A percentile compares a stretch with the other conserved stretches of the same genome.
Conservation (phyloP, 1,140 invertebrate species). For the Linepithema humile region DNA sequence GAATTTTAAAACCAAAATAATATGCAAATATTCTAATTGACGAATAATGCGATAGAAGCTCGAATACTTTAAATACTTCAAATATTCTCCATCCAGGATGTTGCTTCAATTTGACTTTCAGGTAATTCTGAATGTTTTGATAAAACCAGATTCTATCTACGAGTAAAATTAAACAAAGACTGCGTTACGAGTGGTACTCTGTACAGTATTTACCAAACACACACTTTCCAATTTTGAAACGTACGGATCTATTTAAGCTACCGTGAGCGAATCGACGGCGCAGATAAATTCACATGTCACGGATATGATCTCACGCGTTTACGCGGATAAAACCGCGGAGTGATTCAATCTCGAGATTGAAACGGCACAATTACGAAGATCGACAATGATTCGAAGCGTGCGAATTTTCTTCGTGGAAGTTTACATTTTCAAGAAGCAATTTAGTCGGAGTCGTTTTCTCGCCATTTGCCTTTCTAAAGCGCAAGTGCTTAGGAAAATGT, state of each 20-base stretch:
- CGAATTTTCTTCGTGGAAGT: not conserved
- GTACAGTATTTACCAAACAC: conserved; percentile 24
- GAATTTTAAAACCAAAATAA: not conserved
- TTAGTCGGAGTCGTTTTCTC: conserved; percentile 1
- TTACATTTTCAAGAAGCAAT: not conserved
- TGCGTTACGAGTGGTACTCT: not conserved
- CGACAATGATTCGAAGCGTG: conserved; percentile 7
- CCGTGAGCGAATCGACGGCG: not conserved
- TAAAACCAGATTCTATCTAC: not conserved
- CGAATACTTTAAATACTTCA: not conserved
- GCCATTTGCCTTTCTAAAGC: not conserved
- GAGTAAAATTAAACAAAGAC: conserved; percentile 17
- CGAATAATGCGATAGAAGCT: not conserved
- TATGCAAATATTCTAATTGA: conserved; percentile 11
- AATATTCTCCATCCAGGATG: not conserved
- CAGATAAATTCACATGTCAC: conserved; percentile 39
- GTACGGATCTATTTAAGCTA: conserved; percentile 18
- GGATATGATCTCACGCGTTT: conserved; percentile 35
- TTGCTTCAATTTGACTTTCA: not conserved
- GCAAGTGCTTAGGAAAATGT: not conserved
- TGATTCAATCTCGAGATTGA: conserved; percentile 30
- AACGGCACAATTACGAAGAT: conserved; percentile 32
- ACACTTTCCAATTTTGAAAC: conserved; percentile 8
- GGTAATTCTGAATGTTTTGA: not conserved
- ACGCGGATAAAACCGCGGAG: not conserved